These are phyloP conservation scores for Caenorhabditis angaria DNA, from an alignment of 2,888 invertebrate species.

Conservation along the genomic window DNA sequence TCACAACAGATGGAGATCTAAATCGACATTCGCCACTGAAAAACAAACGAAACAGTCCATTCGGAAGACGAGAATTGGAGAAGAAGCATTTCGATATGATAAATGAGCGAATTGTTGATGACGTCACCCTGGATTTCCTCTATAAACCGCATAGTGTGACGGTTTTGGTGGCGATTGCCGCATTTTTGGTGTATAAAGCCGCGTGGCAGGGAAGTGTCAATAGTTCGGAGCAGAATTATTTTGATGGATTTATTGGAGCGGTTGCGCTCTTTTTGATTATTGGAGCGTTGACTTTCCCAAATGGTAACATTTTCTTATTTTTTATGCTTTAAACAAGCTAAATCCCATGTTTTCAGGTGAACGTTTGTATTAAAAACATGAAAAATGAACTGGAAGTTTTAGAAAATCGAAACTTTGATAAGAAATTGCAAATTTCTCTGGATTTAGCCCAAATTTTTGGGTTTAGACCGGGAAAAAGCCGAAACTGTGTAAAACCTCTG, in stretches of 20 bases:
- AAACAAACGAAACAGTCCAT: neutral
- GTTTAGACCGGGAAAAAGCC: no score
- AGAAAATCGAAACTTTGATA: no score
- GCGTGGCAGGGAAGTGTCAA: slow-evolving; percentile 73
- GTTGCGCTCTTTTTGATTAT: slow-evolving; percentile 95
- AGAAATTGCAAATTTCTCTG: no score
- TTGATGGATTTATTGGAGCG: slow-evolving; percentile 90
- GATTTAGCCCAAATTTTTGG: no score
- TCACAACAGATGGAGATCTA: slow-evolving; percentile 36
- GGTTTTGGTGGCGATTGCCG: slow-evolving; percentile 85
- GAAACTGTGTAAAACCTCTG: no score
- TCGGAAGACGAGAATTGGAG: slow-evolving; percentile 50
- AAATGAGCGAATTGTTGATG: slow-evolving; percentile 92
- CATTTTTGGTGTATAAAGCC: slow-evolving; percentile 90
- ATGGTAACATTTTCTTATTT: slow-evolving; percentile 75
- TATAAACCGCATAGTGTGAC: slow-evolving; percentile 98
- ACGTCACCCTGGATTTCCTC: slow-evolving; percentile 94
- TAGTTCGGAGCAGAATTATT: slow-evolving; percentile 86
- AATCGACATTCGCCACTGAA: slow-evolving; percentile 27
- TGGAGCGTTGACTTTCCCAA: slow-evolving; percentile 94
- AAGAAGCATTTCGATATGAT: slow-evolving; percentile 65
- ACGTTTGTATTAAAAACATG: no score
- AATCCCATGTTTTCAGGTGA: no score
- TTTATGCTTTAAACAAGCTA: no score
- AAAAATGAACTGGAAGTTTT: neutral